Evolutionary conservation across 2,888 invertebrate genomes (phyloP).

Genomic region (Anticlea derivata): DNA sequence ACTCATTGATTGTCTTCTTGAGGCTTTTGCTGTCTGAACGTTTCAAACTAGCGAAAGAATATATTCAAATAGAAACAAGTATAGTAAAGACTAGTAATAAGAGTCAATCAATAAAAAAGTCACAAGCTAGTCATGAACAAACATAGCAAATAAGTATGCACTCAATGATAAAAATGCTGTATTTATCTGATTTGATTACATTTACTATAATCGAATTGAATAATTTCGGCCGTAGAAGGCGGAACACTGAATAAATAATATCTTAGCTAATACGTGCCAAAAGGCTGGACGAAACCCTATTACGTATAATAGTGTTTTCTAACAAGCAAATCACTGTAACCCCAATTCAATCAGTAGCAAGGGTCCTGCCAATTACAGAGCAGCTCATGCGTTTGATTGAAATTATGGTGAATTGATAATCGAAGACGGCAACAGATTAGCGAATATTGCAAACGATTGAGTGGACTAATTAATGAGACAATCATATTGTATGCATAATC

Average conservation of each 20-base stretch:
- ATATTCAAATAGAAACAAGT: no score
- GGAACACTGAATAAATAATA: conserved; percentile 11
- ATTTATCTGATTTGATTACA: neutral
- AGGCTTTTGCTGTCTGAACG: no score
- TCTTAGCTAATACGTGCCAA: neutral
- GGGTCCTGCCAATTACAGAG: conserved; percentile 50
- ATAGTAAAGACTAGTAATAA: no score
- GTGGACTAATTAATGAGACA: conserved; percentile 6
- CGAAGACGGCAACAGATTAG: conserved; percentile 36
- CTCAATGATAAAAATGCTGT: no score
- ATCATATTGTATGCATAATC: neutral
- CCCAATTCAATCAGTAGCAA: conserved; percentile 30
- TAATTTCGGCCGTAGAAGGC: neutral
- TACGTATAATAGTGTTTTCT: conserved; percentile 14
- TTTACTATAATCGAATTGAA: neutral
- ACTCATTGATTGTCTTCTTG: no score
- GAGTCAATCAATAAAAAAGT: no score
- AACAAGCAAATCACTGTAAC: conserved; percentile 6
- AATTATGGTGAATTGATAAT: conserved; percentile 58
- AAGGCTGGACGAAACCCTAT: conserved; percentile 7
- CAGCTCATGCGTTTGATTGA: conserved; percentile 57
- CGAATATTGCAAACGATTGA: conserved; percentile 19
- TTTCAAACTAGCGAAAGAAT: no score
- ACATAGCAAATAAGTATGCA: no score
- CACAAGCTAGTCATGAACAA: no score